Base-by-base conservation (phyloP, 2,113 vertebrate genomes). In the Cottus gobio region DNA sequence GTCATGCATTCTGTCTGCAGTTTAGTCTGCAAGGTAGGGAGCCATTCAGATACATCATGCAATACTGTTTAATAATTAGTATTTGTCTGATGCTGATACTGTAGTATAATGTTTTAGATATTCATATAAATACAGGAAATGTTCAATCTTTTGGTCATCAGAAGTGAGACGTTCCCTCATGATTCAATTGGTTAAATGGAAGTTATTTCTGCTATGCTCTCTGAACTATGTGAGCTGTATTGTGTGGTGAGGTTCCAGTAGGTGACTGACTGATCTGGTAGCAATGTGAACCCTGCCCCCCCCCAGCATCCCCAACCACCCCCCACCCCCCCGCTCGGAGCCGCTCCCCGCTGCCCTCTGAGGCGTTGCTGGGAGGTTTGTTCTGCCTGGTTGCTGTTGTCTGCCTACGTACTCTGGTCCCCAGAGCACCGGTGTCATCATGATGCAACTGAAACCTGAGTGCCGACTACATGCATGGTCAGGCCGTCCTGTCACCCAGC, bases 391-490 rank as follows among this genome's bases (percentile, higher is more conserved):
- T 69, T 84, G 86, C 83, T 44, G 79, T 58, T 89, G 81, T 87
- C 86, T 89, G 79, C 67, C 75, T 73, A 58, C 30, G 52, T 48
- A 26, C 66, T 72, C 30, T 46, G 72, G 74, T 88, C 87, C 86
- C 90, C 73, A n/a, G 90, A 87, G 87, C 77, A 48, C 57, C 76
- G 11, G 57, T 82, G 84, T 85, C 85, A 86, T 90, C 76, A 86
- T 88, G 86, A 92, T 90, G 84, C 71, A 31, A 87, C 86, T 79
- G 82, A 82, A 89, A 92, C 88, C 89, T 81, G 88, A 88, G 92
- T 80, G 79, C 76, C 37, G 58, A 84, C 91, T 93, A 87, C 87
- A 92, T 88, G 89, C 90, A 88, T 93, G 90, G 87, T 85, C 90
- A 86, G 84, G 76, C 80, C 65, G 37, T 87, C 75, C 86, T 79